Evolutionary conservation across 2,888 invertebrate genomes (phyloP).

Genomic region (Baronia brevicornis): DNA sequence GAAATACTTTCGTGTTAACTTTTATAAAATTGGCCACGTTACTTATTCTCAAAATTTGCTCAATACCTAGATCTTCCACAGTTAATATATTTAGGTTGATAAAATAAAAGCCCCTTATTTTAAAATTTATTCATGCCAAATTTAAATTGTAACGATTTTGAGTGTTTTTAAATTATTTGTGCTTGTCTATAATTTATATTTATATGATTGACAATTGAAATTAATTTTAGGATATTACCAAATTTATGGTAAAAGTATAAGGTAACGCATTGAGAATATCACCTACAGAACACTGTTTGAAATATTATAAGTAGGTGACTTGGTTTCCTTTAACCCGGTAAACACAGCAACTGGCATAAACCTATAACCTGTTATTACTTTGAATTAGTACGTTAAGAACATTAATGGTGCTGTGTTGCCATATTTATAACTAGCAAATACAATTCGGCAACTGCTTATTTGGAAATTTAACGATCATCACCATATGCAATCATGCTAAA

Average conservation of each 20-base stretch:
- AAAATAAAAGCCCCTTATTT: neutral
- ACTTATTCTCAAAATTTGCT: slow-evolving; percentile 41
- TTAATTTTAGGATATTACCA: slow-evolving; percentile 3
- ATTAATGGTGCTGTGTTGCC: slow-evolving; percentile 4
- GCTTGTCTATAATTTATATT: neutral
- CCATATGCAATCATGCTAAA: slow-evolving; percentile 60
- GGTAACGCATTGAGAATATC: too few species aligned
- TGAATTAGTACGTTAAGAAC: too few species aligned
- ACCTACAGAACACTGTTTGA: neutral
- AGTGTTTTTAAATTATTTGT: neutral
- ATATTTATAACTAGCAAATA: slow-evolving; percentile 1
- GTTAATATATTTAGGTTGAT: slow-evolving; percentile 14
- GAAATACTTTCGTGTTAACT: slow-evolving; percentile 14
- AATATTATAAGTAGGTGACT: neutral
- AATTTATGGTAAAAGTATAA: too few species aligned
- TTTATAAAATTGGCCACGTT: slow-evolving; percentile 8
- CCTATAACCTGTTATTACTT: neutral
- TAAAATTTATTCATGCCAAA: too few species aligned
- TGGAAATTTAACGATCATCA: slow-evolving; percentile 22
- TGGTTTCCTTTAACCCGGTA: neutral
- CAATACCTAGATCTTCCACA: slow-evolving; percentile 60
- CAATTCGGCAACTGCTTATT: slow-evolving; percentile 8
- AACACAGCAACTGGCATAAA: slow-evolving; percentile 5
- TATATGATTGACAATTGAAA: neutral
- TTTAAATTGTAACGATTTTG: too few species aligned